Base-by-base conservation (phyloP, 2,113 vertebrate genomes). In the Euleptes europaea region DNA sequence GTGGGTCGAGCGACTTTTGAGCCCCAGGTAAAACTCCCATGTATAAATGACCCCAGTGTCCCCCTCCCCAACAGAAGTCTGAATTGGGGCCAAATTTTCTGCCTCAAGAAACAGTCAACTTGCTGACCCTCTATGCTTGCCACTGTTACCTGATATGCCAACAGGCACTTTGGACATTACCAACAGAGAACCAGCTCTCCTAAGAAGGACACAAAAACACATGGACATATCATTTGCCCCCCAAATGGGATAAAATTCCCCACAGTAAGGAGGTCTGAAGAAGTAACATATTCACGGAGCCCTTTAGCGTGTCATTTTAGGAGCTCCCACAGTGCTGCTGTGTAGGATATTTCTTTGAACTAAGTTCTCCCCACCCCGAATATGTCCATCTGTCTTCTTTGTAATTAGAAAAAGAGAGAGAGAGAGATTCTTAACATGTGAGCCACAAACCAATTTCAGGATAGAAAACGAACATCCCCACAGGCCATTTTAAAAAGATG, bases 401-500 rank as follows among this genome's bases (percentile, higher is more conserved):
- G 28, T 54, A 82, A 0, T 67, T 38, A 60, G 84, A 76, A 82
- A 82, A 73, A 75, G 17, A 81, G 44, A 69, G 57, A 75, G 17
- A 81, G 44, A 69, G 57, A 44, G 2, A n/a, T 5, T 71, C 83
- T 86, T 86, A 69, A 73, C 66, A 85, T 0, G 49, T n/a, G 79
- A 81, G 60, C 54, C 54, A 47, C 74, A 80, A 82, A 85, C 82
- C 87, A 80, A 54, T 1, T 51, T 2, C 1, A 74, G 80, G 42
- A 82, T 88, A 31, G n/a, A 40, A 89, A 85, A 78, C 21, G 74
- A 78, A 85, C 51, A 51, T 77, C 31, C 81, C 84, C 42, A 69
- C 47, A n/a, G 70, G 5, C 38, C 88, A 88, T 7, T 82, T 65
- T 51, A 84, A 86, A 57, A 78, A 83, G 84, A 91, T 87, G 70